These are phyloP conservation scores for Habroteleia sp. DNA, from an alignment of 2,888 invertebrate genomes.

Conservation along the genomic window DNA sequence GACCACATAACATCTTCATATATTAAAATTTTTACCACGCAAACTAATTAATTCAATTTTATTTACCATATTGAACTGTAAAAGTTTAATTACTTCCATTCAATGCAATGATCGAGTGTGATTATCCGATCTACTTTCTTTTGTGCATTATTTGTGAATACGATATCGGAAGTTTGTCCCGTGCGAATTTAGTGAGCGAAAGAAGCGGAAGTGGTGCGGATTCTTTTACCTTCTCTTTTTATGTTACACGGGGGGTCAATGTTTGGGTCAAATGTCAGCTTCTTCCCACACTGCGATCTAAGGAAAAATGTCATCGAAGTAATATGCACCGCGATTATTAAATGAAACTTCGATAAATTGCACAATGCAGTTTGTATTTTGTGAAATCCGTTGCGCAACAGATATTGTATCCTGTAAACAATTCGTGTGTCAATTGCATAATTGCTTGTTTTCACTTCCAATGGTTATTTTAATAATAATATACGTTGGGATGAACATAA, in stretches of 20 bases:
- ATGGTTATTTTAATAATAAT: slow-evolving; percentile 20
- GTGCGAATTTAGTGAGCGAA: slow-evolving; percentile 13
- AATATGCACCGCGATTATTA: slow-evolving; percentile 40
- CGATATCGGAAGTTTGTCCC: slow-evolving; percentile 28
- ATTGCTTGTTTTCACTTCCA: not conserved
- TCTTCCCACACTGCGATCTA: slow-evolving; percentile 49
- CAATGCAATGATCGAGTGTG: not conserved
- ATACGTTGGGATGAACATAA: too few relatives aligned
- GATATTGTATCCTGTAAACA: slow-evolving; percentile 18
- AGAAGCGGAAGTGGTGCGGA: slow-evolving; percentile 44
- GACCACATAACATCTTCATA: too few relatives aligned
- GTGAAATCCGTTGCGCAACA: slow-evolving; percentile 17
- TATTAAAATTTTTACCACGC: too few relatives aligned
- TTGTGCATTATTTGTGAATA: slow-evolving; percentile 34
- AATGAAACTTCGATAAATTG: slow-evolving; percentile 32
- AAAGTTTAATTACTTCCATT: slow-evolving; percentile 9
- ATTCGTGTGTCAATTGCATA: slow-evolving; percentile 27
- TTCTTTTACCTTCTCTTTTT: slow-evolving; percentile 17
- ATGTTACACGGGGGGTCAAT: slow-evolving; percentile 24
- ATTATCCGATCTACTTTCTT: slow-evolving; percentile 25
- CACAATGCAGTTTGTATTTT: slow-evolving; percentile 8
- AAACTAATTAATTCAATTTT: too few relatives aligned
- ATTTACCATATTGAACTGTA: slow-evolving; percentile 1
- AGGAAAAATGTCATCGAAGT: slow-evolving; percentile 26
- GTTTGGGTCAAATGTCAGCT: slow-evolving; percentile 55